Conservation (phyloP, 2,888 invertebrate genomes). For the Labia minor region DNA sequence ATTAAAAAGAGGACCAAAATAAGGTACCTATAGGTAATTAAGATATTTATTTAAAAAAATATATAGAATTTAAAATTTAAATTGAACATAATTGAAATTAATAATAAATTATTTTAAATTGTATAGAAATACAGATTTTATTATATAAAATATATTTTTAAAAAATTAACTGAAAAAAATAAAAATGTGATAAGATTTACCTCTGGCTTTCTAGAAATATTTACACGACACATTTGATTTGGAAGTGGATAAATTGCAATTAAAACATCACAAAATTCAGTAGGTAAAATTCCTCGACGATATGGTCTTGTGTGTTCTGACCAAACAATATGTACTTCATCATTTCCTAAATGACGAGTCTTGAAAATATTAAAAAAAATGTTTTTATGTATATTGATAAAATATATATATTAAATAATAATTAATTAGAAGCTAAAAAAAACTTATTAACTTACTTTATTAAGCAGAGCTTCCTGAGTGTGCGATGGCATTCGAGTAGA, state of each 20-base stretch:
- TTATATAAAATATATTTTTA: too few species aligned
- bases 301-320: slow-evolving; percentile 94
- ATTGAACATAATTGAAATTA: slow-evolving; percentile 18
- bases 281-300: slow-evolving; percentile 91
- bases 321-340: slow-evolving; percentile 99
- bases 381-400: too few species aligned
- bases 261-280: slow-evolving; percentile 97
- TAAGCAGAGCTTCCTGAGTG: slow-evolving; percentile 72
- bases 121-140: slow-evolving; percentile 1
- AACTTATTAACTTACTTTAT: slow-evolving; percentile 51
- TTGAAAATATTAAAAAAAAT: slow-evolving; percentile 40
- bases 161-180: too few species aligned
- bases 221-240: slow-evolving; percentile 75
- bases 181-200: slow-evolving; percentile 39
- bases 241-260: slow-evolving; percentile 87
- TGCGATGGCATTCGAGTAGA: slow-evolving; percentile 93
- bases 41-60: too few species aligned
- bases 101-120: not conserved
- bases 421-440: slow-evolving; percentile 20
- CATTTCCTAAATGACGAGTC: slow-evolving; percentile 93
- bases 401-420: slow-evolving; percentile 13
- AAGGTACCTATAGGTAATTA: too few species aligned
- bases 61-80: slow-evolving; percentile 19
- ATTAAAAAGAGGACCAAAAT: slow-evolving; percentile 91
- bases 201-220: slow-evolving; percentile 76